These are phyloP conservation scores for Leucoma salicis DNA, from an alignment of 2,888 invertebrate species.

Conservation along the genomic window DNA sequence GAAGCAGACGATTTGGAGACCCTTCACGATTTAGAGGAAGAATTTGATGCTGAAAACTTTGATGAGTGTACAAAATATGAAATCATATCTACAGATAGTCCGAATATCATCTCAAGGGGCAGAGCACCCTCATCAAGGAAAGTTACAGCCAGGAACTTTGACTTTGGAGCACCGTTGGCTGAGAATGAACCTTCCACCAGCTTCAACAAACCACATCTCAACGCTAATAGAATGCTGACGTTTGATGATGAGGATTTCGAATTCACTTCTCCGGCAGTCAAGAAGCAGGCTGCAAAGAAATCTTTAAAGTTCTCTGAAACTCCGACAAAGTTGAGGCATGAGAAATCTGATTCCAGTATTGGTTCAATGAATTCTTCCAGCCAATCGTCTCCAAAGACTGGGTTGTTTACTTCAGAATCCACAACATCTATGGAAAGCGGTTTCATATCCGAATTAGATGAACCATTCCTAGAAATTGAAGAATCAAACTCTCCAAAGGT, in stretches of 20 bases:
- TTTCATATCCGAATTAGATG: slow-evolving; percentile 72
- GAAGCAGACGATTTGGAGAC: slow-evolving; percentile 59
- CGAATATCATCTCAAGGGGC: slow-evolving; percentile 69
- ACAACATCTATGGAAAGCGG: slow-evolving; percentile 73
- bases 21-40: slow-evolving; percentile 71
- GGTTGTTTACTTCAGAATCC: slow-evolving; percentile 60
- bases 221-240: slow-evolving; percentile 62
- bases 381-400: slow-evolving; percentile 44
- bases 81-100: slow-evolving; percentile 76
- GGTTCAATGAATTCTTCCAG: slow-evolving; percentile 53
- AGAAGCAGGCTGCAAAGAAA: slow-evolving; percentile 62
- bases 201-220: slow-evolving; percentile 55
- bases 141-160: slow-evolving; percentile 58
- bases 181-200: slow-evolving; percentile 68
- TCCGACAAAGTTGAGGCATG: slow-evolving; percentile 55
- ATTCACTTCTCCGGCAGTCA: slow-evolving; percentile 64
- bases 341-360: slow-evolving; percentile 60
- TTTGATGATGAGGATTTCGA: slow-evolving; percentile 71
- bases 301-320: slow-evolving; percentile 65
- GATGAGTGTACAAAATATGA: slow-evolving; percentile 74
- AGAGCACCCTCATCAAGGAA: slow-evolving; percentile 52
- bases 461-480: slow-evolving; percentile 66
- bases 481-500: slow-evolving; percentile 69
- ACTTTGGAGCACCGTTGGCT: slow-evolving; percentile 69
- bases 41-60: slow-evolving; percentile 66